Evolutionary conservation across 1,140 invertebrate species (phyloP), one percentile per base, ranked within the genome.

Genomic region (Geopemphigus sp.): DNA sequence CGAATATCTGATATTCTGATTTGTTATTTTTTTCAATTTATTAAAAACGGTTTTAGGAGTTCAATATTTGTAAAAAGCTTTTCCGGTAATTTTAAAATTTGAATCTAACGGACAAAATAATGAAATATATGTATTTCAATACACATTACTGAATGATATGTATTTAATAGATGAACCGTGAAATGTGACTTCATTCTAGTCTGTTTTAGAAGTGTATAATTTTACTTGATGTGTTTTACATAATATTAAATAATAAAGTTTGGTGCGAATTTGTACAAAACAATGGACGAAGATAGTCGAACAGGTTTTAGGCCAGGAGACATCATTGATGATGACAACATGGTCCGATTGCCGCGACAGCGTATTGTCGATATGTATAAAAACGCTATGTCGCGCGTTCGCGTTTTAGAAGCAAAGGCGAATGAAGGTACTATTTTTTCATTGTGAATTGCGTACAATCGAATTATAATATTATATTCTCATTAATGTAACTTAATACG

Each of bases 291-390:
- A 61, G 74, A 78, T 10, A 26, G 45, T 61, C 74, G 74, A 29
- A 78, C 56, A 78, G 39, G n/a, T 45, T 63, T 63, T 29, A 57
- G 74, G 10, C 74, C 63, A 61, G 56, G 63, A 57, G 74, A 78
- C 39, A 61, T 61, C 24, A 22, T 78, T 53, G 74, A 78, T 61
- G 74, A 78, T 61, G 74, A 78, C 39, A 78, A 78, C 24, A 78
- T 78, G 74, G 24, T 78, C 26, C 74, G 74, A 63, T 59, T 78
- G 57, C 74, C 74, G 56, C 74, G 74, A 53, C 74, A 78, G 74
- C 74, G 74, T 61, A 78, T 78, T 78, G 74, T 78, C 74, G 74
- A 78, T 78, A 47, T 78, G 74, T 78, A 78, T 78, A 78, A 78
- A 78, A 78, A 78, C 74, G 74, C 74, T 29, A 78, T 78, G 74